phyloP scores from a whole-genome alignment of 35 echinoderm and acorn worm species.

The Hemicentrotus pulcherrimus region DNA sequence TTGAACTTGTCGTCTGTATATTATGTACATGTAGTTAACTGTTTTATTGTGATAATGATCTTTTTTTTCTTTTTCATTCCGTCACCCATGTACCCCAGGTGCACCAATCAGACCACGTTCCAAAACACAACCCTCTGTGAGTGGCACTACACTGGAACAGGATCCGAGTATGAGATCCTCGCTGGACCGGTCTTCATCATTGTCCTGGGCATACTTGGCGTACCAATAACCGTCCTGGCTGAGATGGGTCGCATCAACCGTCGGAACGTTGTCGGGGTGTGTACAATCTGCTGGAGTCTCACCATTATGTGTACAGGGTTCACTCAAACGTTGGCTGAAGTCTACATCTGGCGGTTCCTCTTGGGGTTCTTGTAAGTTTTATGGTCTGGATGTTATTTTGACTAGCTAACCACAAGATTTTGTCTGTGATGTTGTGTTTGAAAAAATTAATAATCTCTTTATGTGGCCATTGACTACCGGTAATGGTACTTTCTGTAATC shows the following conservation, averaged over 20 bases:
- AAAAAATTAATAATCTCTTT: too few species aligned
- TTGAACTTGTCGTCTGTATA: too few species aligned
- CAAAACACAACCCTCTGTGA: slow-evolving; percentile 25
- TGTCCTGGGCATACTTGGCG: slow-evolving; percentile 45
- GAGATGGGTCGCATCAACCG: slow-evolving; percentile 46
- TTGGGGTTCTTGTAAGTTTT: slow-evolving; percentile 61
- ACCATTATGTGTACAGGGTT: slow-evolving; percentile 45
- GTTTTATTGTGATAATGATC: too few species aligned
- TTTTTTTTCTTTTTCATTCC: background rate
- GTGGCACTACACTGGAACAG: slow-evolving; percentile 61
- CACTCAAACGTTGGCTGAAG: slow-evolving; percentile 29
- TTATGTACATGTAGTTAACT: too few species aligned
- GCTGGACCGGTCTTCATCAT: slow-evolving; percentile 64
- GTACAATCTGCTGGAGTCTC: slow-evolving; percentile 34
- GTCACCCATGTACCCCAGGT: background rate
- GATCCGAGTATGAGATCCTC: slow-evolving; percentile 47
- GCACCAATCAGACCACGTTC: background rate
- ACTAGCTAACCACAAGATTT: too few species aligned
- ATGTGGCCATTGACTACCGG: too few species aligned
- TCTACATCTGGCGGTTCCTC: slow-evolving; percentile 30
- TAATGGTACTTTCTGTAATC: too few species aligned
- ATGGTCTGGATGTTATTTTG: too few species aligned
- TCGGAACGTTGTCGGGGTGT: slow-evolving; percentile 36
- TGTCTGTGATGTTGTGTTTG: too few species aligned
- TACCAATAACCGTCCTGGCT: slow-evolving; percentile 21